Evolutionary conservation across 2,113 vertebrate genomes (phyloP), one percentile per base, ranked within the genome.

Genomic region (Strigops habroptila): DNA sequence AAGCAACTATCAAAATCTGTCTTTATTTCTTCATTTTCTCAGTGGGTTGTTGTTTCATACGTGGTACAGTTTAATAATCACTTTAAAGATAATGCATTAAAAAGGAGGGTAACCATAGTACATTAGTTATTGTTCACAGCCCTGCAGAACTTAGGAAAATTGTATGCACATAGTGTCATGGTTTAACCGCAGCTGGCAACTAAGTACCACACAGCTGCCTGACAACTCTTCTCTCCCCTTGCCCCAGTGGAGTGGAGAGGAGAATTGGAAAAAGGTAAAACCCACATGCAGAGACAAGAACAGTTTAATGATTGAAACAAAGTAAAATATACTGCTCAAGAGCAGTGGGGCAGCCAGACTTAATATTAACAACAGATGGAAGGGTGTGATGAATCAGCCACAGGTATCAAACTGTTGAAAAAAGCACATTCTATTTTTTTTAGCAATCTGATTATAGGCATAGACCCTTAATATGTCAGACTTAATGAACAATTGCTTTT

Each of bases 351-450:
- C 18, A 74, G 30, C 10, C 53, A 77, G 28, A 69, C 24, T 86
- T 88, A 35, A 21, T 33, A 68, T 62, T 85, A 76, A 62, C 28
- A 80, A 25, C 21, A 64, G 23, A 70, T 35, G 18, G 18, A 65
- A 93, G 46, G 24, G 14, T 48, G 21, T 88, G 63, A 86, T 86
- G 25, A 87, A 73, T 63, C 48, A 55, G 27, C 75, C 59, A 59
- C n/a, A 80, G 33, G 52, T 88, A 90, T 51, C 43, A 81, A 91
- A 86, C 33, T 73, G 43, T 31, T 95, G 65, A 92, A 88, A 94
- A 83, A 10, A 81, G 24, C 35, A 44, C 15, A 62, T 78, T 86
- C 39, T 41, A 35, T 84, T 91, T 67, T 67, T 83, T 96, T 78
- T 52, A 67, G 14, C 2, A 3, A 63, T 60, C 78, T 79, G 33